Evolutionary conservation across 2,888 invertebrate genomes (phyloP).

Genomic region (Crioceris asparagi): DNA sequence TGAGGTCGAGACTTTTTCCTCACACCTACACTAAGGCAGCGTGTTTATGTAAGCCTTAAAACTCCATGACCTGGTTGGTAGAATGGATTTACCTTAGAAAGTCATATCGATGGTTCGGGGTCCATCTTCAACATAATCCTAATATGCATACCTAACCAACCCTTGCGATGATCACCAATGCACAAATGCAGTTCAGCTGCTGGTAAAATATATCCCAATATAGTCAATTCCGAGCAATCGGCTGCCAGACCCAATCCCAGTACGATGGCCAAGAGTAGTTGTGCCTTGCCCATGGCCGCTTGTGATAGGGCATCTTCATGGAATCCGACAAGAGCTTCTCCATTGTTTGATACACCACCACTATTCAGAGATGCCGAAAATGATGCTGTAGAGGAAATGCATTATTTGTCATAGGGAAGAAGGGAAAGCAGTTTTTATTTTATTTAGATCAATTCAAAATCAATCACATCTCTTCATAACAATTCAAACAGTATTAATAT

Average conservation of each 20-base stretch:
- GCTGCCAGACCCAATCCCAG: constrained; percentile 58
- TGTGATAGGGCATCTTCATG: constrained; percentile 67
- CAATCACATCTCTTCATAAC: too few relatives aligned
- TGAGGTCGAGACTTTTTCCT: too few relatives aligned
- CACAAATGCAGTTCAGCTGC: constrained; percentile 70
- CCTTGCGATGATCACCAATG: constrained; percentile 59
- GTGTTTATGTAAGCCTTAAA: too few relatives aligned
- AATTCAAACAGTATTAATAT: too few relatives aligned
- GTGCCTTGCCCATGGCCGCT: constrained; percentile 63
- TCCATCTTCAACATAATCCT: too few relatives aligned
- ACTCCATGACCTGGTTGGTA: too few relatives aligned
- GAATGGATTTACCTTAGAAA: too few relatives aligned
- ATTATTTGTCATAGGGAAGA: too few relatives aligned
- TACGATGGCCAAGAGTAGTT: constrained; percentile 52
- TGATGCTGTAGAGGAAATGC: constrained; percentile 9
- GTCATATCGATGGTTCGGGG: too few relatives aligned
- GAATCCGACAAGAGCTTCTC: constrained; percentile 53
- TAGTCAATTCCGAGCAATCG: constrained; percentile 56
- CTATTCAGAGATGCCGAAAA: constrained; percentile 20
- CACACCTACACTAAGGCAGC: too few relatives aligned
- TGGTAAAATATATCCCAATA: constrained; percentile 61
- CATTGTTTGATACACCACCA: constrained; percentile 24
- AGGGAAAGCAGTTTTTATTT: too few relatives aligned
- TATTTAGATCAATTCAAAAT: too few relatives aligned
- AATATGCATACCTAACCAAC: constrained; percentile 53